These are phyloP conservation scores for Arenaria interpres DNA, from an alignment of 2,113 vertebrate genomes.

Conservation along the genomic window DNA sequence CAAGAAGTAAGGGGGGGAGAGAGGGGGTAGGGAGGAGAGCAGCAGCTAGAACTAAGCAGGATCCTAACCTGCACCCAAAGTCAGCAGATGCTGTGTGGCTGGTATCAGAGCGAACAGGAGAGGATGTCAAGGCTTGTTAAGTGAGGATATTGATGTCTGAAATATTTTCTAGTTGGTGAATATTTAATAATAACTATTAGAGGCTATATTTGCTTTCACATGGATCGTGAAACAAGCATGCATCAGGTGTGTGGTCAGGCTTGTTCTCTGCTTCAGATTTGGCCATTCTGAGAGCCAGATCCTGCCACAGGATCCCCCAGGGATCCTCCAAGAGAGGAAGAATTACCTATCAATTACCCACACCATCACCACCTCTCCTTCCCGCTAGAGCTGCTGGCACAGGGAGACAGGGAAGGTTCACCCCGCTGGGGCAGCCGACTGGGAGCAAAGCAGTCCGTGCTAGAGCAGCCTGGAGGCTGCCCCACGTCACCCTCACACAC, in stretches of 20 bases:
- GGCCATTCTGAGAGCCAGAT: background rate
- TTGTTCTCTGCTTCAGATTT: background rate
- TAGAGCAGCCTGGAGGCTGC: background rate
- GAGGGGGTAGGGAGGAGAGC: background rate
- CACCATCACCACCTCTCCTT: background rate
- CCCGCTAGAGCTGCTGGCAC: fast-evolving
- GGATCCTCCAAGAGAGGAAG: background rate
- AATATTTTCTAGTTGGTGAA: slow-evolving; percentile 56
- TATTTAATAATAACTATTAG: slow-evolving; percentile 37
- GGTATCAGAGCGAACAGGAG: background rate
- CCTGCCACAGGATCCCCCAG: background rate
- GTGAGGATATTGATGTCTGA: background rate
- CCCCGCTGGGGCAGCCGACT: background rate
- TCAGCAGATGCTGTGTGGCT: background rate
- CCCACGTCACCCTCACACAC: fast-evolving
- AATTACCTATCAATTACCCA: background rate
- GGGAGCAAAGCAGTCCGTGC: background rate
- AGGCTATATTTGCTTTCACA: background rate
- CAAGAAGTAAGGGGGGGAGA: background rate
- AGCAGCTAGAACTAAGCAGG: background rate
- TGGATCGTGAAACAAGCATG: background rate
- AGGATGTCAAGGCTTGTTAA: background rate
- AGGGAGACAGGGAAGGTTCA: background rate
- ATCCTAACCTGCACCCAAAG: background rate
- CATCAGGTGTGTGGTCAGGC: background rate